Base-by-base conservation (phyloP, 2,888 invertebrate genomes). In the Torymus texanus region DNA sequence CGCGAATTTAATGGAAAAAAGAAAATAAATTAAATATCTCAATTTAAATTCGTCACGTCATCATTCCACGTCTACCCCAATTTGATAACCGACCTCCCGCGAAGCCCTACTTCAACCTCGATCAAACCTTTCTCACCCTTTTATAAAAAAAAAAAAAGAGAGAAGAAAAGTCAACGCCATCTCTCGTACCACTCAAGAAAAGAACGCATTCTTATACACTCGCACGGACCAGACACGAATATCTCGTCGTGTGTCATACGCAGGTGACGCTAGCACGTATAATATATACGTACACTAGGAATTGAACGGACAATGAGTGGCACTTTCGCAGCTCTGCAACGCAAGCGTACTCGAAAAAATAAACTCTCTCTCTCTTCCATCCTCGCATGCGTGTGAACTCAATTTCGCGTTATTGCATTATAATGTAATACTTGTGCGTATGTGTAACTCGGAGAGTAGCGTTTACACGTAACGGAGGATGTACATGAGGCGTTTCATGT, bases 191-290 rank as follows among this genome's bases (percentile, higher is more conserved):
- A 41, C 8, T 41, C 41, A 41, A 41, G 41, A 41, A 41, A 41
- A 41, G 41, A 41, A 41, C 41, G 41, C 5, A 41, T 41, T 41
- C 41, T 41, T 41, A 41, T 41, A 41, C 41, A 8, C 41, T 1
- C 41, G 41, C 8, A 8, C 8, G 41, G 41, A 41, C 41, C 41
- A 41, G 41, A 8, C 41, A 41, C 41, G 41, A 41, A 41, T 41
- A 8, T 41, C 41, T 4, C 41, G 8, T 1, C 41, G 41, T 8
- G 66, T 71, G 75, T 71, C 75, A 62, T 11, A 61, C 11, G 66
- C 79, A 71, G 79, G 56, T 75, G 79, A 75, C 71, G 79, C 71
- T 8, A n/a, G n/a, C n/a, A n/a, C n/a, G n/a, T n/a, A n/a, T n/a
- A n/a, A n/a, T n/a, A 8, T 8, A 41, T 8, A 8, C 29, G 10